Evolutionary conservation across 2,888 invertebrate species (phyloP).

Genomic region (Tryphoninae sp.): DNA sequence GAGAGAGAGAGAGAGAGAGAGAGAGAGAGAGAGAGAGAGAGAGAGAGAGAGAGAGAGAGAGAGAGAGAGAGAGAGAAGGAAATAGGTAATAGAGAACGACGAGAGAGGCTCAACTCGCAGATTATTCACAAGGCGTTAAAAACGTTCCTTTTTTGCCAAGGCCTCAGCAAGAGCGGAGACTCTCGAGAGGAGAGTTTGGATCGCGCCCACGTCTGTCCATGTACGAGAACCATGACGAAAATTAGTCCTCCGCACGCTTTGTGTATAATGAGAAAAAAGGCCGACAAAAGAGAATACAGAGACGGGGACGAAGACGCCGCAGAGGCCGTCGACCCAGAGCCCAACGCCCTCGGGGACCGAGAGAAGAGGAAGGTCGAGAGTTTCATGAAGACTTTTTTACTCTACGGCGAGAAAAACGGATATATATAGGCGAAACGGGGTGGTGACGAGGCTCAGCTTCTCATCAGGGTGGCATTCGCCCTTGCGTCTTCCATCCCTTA

Average conservation of each 20-base stretch:
- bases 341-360: constrained; percentile 25
- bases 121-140: constrained; percentile 41
- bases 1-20: constrained; percentile 5
- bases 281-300: constrained; percentile 16
- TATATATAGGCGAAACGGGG: background rate
- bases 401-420: constrained; percentile 30
- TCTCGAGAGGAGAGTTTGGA: constrained; percentile 8
- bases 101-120: constrained; percentile 12
- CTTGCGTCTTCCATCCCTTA: background rate
- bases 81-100: constrained; percentile 8
- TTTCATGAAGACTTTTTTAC: constrained; percentile 33
- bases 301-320: constrained; percentile 19
- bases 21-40: background rate
- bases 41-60: constrained; percentile 3
- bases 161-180: constrained; percentile 25
- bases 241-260: constrained; percentile 41
- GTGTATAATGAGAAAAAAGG: constrained; percentile 48
- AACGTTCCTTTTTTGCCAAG: constrained; percentile 26
- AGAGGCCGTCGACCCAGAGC: constrained; percentile 12
- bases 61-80: constrained; percentile 14
- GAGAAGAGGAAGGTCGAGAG: constrained; percentile 37
- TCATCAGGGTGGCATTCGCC: background rate
- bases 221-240: constrained; percentile 43
- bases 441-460: background rate
- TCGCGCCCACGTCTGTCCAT: constrained; percentile 3